Evolutionary conservation across 2,797 vertebrate species (phyloP).

Genomic region (Scleropages formosus): DNA sequence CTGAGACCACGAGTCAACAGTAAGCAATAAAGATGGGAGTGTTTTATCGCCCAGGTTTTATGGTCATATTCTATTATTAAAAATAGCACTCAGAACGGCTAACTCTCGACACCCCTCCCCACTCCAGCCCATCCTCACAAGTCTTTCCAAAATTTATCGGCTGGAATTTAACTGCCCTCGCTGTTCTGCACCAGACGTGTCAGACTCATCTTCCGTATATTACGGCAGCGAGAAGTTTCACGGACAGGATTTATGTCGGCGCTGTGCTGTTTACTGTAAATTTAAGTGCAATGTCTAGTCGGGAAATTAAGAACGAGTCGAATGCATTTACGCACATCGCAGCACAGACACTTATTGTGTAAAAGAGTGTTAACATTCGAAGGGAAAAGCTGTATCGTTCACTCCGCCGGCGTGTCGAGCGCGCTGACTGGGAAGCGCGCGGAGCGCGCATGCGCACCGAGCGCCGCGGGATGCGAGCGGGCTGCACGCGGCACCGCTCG

Average conservation of each 20-base stretch:
- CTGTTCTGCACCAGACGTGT: neutral
- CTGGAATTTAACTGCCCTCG: neutral
- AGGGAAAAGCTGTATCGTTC: neutral
- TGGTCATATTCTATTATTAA: constrained; percentile 21
- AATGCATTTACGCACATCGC: neutral
- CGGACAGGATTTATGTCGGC: neutral
- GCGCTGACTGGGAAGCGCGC: constrained; percentile 24
- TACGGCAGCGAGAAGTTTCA: neutral
- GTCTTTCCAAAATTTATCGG: neutral
- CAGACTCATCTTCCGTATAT: neutral
- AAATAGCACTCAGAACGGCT: neutral
- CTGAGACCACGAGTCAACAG: constrained; percentile 5
- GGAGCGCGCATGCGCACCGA: constrained; percentile 3
- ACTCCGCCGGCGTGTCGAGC: constrained; percentile 21
- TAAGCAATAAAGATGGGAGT: constrained; percentile 16
- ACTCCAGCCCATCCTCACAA: neutral
- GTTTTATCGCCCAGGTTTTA: constrained; percentile 18
- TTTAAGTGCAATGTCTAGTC: neutral
- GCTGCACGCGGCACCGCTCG: constrained; percentile 2
- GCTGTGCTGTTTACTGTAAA: neutral
- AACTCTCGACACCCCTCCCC: neutral
- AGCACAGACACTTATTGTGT: neutral
- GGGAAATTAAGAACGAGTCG: neutral
- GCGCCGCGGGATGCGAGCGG: constrained; percentile 13
- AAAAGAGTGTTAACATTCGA: neutral